Percentiles rank a stretch among this genome's conserved stretches.
phyloP scores from a whole-genome alignment of 1,140 invertebrate genomes.

The Drosophila arizonae region DNA sequence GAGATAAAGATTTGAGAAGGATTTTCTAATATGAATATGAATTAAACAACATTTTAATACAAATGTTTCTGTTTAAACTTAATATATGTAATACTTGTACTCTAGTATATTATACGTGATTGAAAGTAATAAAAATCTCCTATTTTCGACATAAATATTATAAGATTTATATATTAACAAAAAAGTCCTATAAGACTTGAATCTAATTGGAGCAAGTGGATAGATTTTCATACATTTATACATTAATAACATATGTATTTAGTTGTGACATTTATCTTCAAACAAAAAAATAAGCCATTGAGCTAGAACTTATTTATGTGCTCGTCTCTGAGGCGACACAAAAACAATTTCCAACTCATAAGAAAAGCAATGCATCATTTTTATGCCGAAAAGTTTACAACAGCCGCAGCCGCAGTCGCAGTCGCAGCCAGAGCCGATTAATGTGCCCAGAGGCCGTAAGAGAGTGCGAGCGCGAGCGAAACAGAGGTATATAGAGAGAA shows the following conservation, averaged over 20 bases:
- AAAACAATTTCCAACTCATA: conserved; percentile 55
- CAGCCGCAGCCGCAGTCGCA: conserved; percentile 48
- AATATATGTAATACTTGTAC: no score
- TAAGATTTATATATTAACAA: no score
- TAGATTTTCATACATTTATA: not conserved
- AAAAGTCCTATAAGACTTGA: no score
- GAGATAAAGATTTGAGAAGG: no score
- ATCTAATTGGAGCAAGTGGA: no score
- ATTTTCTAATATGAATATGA: no score
- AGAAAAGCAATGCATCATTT: conserved; percentile 69
- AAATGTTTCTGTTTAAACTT: no score
- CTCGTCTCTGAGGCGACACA: conserved; percentile 14
- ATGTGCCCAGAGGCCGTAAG: conserved; percentile 51
- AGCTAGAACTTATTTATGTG: conserved; percentile 29
- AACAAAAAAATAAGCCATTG: not conserved
- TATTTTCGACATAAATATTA: no score
- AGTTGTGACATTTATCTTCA: not conserved
- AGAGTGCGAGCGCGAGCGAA: not conserved
- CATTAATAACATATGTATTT: not conserved
- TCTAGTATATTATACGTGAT: no score
- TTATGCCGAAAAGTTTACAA: conserved; percentile 73
- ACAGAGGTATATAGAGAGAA: not conserved
- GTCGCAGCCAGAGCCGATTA: conserved; percentile 47
- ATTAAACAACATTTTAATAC: no score
- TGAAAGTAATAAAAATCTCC: no score